Percentiles rank a stretch among this genome's conserved stretches.
These are phyloP conservation scores for Emydocephalus ijimae DNA, from an alignment of 2,113 vertebrate genomes.

Conservation along the genomic window DNA sequence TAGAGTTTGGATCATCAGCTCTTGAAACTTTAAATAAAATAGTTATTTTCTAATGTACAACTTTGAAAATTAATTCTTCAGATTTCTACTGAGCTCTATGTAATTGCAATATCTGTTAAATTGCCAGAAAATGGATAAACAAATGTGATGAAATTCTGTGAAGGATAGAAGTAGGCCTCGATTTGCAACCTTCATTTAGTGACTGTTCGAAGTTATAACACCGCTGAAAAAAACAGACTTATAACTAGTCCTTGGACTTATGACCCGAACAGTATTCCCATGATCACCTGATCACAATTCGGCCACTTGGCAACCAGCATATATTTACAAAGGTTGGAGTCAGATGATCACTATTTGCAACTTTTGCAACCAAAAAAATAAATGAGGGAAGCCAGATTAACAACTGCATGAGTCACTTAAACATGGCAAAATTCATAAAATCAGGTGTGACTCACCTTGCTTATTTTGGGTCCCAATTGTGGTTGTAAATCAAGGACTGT, in stretches of 20 bases:
- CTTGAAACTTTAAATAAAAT: background rate
- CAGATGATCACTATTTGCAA: background rate
- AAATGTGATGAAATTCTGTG: background rate
- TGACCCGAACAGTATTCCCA: background rate
- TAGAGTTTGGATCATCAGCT: too few species aligned
- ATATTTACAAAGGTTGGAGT: background rate
- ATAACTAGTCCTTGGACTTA: background rate
- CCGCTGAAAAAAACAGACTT: background rate
- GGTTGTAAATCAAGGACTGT: background rate
- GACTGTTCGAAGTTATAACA: background rate
- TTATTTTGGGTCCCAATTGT: background rate
- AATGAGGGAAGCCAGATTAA: background rate
- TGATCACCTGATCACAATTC: background rate
- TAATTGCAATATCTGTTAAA: background rate
- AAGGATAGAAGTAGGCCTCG: background rate
- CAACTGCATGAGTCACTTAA: background rate
- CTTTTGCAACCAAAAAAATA: too few species aligned
- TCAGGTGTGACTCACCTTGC: background rate
- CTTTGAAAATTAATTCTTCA: background rate
- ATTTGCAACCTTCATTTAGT: background rate
- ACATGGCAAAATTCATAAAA: background rate
- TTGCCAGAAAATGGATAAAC: background rate
- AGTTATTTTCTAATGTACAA: background rate
- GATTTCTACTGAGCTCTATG: background rate
- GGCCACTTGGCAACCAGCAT: background rate